phyloP scores from a whole-genome alignment of 2,113 vertebrate species.

The Leucopternis melanops region DNA sequence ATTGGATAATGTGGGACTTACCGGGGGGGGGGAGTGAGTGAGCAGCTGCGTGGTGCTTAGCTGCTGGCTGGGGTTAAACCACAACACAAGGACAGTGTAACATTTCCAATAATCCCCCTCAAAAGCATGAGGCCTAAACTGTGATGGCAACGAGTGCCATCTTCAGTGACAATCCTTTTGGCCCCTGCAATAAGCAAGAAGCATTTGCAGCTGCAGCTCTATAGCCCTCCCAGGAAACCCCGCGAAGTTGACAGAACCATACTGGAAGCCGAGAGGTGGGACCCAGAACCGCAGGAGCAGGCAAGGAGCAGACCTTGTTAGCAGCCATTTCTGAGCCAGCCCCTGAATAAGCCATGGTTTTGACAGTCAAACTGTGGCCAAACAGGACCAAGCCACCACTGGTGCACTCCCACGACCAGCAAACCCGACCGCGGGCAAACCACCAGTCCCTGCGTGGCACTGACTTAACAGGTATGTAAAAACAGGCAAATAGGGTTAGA shows the following conservation, averaged over 20 bases:
- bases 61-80: no score
- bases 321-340: not conserved
- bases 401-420: not conserved
- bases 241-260: accelerated
- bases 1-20: no score
- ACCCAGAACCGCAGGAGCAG: not conserved
- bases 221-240: not conserved
- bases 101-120: not conserved
- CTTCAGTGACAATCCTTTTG: not conserved
- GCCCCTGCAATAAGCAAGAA: not conserved
- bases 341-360: not conserved
- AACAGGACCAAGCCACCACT: not conserved
- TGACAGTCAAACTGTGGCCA: not conserved
- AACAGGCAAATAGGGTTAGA: not conserved
- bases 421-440: accelerated
- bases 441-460: accelerated
- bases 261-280: not conserved
- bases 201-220: not conserved
- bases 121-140: not conserved
- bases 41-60: no score
- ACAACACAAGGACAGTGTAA: not conserved
- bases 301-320: not conserved
- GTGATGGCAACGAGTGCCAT: not conserved
- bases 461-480: not conserved
- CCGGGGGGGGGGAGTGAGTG: no score